Conservation (phyloP, 2,888 invertebrate genomes). For the Eupithecia inturbata region DNA sequence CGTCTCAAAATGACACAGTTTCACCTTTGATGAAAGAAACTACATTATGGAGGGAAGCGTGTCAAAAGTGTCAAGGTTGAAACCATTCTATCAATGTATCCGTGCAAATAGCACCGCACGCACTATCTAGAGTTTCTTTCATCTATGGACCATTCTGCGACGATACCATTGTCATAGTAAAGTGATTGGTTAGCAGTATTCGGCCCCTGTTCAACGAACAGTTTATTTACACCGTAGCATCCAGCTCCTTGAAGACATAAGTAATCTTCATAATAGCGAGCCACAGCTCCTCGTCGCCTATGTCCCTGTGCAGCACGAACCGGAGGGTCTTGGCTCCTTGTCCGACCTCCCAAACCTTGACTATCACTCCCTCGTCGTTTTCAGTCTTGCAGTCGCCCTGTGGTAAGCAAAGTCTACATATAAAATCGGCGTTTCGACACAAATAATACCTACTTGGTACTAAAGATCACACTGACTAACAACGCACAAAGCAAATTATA, state of each 20-base stretch:
- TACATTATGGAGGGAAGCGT: too few relatives aligned
- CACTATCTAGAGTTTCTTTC: too few relatives aligned
- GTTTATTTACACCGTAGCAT: slow-evolving; percentile 52
- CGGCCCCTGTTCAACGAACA: not conserved
- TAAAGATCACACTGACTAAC: too few relatives aligned
- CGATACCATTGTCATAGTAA: not conserved
- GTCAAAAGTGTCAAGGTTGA: too few relatives aligned
- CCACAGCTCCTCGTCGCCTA: slow-evolving; percentile 86
- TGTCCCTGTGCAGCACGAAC: slow-evolving; percentile 88
- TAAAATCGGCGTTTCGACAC: too few relatives aligned
- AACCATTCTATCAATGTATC: too few relatives aligned
- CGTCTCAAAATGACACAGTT: too few relatives aligned
- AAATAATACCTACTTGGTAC: too few relatives aligned
- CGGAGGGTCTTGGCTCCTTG: slow-evolving; percentile 81
- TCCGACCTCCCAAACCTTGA: slow-evolving; percentile 86
- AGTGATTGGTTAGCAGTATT: not conserved
- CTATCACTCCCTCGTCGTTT: slow-evolving; percentile 77
- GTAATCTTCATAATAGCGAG: slow-evolving; percentile 88
- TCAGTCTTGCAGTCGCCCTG: slow-evolving; percentile 75
- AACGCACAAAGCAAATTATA: too few relatives aligned
- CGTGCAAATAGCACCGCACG: too few relatives aligned
- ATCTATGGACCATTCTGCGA: not conserved
- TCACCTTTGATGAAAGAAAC: too few relatives aligned
- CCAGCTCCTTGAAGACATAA: slow-evolving; percentile 87
- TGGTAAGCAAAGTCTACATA: not conserved